Conservation (phyloP, 2,113 vertebrate genomes). For the Anhinga rufa region DNA sequence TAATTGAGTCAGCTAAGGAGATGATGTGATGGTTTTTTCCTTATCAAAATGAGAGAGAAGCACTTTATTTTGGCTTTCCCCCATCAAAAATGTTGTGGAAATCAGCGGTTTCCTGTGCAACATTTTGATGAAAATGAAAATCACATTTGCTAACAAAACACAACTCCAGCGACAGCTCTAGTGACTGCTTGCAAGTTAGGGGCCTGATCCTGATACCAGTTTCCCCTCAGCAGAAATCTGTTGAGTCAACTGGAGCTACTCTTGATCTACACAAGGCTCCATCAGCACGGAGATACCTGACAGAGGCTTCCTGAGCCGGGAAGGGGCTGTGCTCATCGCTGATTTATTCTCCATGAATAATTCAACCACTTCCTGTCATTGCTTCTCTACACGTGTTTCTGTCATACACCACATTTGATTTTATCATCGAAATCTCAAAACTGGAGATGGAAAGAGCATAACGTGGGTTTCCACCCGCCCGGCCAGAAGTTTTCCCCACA, state of each 20-base stretch:
- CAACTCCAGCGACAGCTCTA: not conserved
- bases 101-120: not conserved
- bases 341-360: slow-evolving; percentile 9
- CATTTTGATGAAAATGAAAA: not conserved
- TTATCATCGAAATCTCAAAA: not conserved
- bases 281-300: not conserved
- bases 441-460: not conserved
- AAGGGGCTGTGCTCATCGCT: not conserved
- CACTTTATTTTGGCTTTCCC: slow-evolving; percentile 1
- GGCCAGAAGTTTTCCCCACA: not conserved
- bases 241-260: not conserved
- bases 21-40: not conserved
- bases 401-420: not conserved
- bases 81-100: not conserved
- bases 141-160: not conserved
- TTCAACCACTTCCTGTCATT: not conserved
- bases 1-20: not conserved
- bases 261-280: not conserved
- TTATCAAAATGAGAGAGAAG: not conserved
- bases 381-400: not conserved
- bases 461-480: not conserved
- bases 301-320: not conserved
- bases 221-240: not conserved
- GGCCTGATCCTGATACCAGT: not conserved
- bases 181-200: not conserved